These are phyloP conservation scores for Spinus olivaceus DNA, from an alignment of 2,797 vertebrate genomes.

Conservation along the genomic window DNA sequence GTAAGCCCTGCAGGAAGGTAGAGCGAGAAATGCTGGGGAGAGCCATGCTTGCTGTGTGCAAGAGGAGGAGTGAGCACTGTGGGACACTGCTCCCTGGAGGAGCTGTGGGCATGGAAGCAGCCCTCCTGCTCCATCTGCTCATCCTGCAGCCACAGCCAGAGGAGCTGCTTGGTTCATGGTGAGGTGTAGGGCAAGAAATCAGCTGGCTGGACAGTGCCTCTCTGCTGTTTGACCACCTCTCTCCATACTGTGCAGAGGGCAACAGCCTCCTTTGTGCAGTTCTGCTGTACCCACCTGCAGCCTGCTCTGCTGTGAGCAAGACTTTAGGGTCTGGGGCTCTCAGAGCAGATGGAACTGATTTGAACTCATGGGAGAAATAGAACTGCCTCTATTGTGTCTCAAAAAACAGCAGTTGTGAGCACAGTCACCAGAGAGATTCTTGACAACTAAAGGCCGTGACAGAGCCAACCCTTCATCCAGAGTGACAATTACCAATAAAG, in stretches of 20 bases:
- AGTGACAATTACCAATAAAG: background rate
- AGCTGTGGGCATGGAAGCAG: accelerated
- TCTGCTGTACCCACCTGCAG: background rate
- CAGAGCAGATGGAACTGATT: background rate
- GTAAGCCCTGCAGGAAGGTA: background rate
- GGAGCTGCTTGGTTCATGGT: background rate
- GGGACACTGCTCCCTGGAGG: background rate
- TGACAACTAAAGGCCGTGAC: background rate
- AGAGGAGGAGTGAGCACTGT: background rate
- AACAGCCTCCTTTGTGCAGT: background rate
- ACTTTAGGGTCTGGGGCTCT: background rate
- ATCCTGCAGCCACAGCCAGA: background rate
- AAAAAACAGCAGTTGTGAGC: background rate
- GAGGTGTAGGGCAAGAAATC: background rate
- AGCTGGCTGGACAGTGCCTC: background rate
- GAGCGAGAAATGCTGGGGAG: background rate
- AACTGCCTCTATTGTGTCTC: background rate
- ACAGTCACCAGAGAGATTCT: background rate
- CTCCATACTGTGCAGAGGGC: background rate
- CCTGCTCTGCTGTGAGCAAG: background rate
- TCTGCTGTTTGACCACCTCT: background rate
- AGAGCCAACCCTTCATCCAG: background rate
- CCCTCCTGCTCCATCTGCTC: background rate
- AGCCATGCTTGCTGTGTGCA: background rate
- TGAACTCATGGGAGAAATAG: background rate